Conservation (phyloP, 2,888 invertebrate species). For the Parthenolecanium corni region DNA sequence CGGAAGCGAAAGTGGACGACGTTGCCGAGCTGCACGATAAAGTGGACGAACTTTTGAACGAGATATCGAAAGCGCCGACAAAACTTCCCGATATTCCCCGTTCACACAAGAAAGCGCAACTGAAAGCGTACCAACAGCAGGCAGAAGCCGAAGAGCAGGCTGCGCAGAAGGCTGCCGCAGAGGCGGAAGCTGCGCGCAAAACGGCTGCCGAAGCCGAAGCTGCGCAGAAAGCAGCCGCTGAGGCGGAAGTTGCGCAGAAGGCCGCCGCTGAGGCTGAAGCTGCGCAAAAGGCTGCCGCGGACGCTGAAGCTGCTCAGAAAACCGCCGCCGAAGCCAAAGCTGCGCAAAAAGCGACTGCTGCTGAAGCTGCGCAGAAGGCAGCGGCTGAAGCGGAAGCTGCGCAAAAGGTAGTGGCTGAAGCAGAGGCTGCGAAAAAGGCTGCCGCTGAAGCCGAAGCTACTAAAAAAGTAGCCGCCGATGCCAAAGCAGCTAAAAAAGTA, state of each 20-base stretch:
- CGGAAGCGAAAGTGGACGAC: slow-evolving; percentile 31
- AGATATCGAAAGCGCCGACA: slow-evolving; percentile 45
- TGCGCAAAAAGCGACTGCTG: background rate
- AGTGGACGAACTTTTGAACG: slow-evolving; percentile 49
- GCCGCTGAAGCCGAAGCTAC: too few relatives aligned
- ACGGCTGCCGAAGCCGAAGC: background rate
- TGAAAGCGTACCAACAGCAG: slow-evolving; percentile 1
- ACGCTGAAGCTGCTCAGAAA: too few relatives aligned
- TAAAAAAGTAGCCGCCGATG: too few relatives aligned
- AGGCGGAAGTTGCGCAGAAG: background rate
- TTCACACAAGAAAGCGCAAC: slow-evolving; percentile 16
- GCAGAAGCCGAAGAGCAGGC: slow-evolving; percentile 1
- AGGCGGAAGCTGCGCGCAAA: too few relatives aligned
- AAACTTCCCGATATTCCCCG: slow-evolving; percentile 16
- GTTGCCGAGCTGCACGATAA: slow-evolving; percentile 35
- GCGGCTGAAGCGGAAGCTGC: background rate
- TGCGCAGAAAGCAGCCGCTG: background rate
- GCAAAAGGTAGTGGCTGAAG: background rate
- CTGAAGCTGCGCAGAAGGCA: too few relatives aligned
- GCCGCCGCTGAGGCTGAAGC: too few relatives aligned
- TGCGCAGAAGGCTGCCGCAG: background rate
- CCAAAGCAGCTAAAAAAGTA: too few relatives aligned
- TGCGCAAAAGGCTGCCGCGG: too few relatives aligned
- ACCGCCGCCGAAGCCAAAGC: background rate
- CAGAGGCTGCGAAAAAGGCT: background rate